Evolutionary conservation across 2,888 invertebrate species (phyloP).

Genomic region (Podotricha telesiphe): DNA sequence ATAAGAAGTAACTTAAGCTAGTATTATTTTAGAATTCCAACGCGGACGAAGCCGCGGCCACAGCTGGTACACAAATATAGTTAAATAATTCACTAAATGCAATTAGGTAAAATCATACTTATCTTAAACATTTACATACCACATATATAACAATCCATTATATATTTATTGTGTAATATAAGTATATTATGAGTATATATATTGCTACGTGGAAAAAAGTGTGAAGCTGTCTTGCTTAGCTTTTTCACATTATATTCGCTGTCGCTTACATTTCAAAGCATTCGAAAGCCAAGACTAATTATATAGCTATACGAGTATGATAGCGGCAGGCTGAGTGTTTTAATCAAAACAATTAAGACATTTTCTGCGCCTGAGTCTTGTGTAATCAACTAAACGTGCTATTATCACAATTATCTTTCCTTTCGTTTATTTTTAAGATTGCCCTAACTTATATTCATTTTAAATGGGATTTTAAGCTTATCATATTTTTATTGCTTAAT

Average conservation of each 20-base stretch:
- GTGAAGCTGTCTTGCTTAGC: too few species aligned
- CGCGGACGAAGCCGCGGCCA: too few species aligned
- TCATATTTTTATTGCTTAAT: slow-evolving; percentile 13
- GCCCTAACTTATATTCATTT: neutral
- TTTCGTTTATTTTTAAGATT: slow-evolving; percentile 15
- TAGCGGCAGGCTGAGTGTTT: slow-evolving; percentile 26
- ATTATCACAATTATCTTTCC: slow-evolving; percentile 29
- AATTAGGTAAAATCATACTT: too few species aligned
- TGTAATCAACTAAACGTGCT: slow-evolving; percentile 30
- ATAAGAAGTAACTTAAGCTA: too few species aligned
- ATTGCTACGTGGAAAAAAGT: too few species aligned
- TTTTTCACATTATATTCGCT: neutral
- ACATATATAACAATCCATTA: too few species aligned
- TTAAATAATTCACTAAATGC: too few species aligned
- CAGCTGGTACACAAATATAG: too few species aligned
- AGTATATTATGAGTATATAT: too few species aligned
- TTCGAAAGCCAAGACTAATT: slow-evolving; percentile 21
- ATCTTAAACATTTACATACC: too few species aligned
- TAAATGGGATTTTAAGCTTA: slow-evolving; percentile 4
- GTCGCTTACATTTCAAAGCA: slow-evolving; percentile 8
- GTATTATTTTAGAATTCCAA: too few species aligned
- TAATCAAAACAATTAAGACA: slow-evolving; percentile 38
- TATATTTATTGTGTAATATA: too few species aligned
- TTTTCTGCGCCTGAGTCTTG: slow-evolving; percentile 35
- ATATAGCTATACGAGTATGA: slow-evolving; percentile 21